A percentile compares a stretch with the other conserved stretches of the same genome.
Evolutionary conservation across 2,888 invertebrate genomes (phyloP).

Genomic region (Drosophila nigricruria): DNA sequence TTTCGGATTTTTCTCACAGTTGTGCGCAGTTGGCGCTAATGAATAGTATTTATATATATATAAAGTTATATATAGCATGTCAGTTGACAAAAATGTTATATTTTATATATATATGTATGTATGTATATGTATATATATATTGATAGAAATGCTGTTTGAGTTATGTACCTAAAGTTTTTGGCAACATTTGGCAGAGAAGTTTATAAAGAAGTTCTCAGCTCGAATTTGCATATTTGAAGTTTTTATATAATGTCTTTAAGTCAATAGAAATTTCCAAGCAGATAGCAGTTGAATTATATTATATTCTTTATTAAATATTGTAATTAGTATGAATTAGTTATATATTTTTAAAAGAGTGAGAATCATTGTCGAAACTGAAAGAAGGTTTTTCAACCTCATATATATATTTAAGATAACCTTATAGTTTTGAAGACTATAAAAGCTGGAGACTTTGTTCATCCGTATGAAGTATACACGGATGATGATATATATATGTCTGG

Average conservation of each 20-base stretch:
- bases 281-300: not conserved
- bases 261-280: not conserved
- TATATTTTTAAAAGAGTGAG: too few relatives aligned
- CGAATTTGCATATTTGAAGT: constrained; percentile 2
- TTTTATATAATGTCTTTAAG: not conserved
- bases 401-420: too few relatives aligned
- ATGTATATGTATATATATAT: constrained; percentile 25
- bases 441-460: too few relatives aligned
- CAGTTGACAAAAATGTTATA: constrained; percentile 24
- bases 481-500: too few relatives aligned
- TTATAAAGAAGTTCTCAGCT: not conserved
- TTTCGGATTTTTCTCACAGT: constrained; percentile 70
- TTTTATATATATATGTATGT: not conserved
- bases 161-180: constrained; percentile 14
- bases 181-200: constrained; percentile 38
- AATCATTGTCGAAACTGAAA: too few relatives aligned
- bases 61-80: constrained; percentile 11
- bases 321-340: too few relatives aligned
- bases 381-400: too few relatives aligned
- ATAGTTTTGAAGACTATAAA: too few relatives aligned
- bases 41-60: constrained; percentile 51
- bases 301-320: too few relatives aligned
- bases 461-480: too few relatives aligned
- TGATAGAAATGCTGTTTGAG: constrained; percentile 16
- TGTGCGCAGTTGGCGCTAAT: constrained; percentile 76